Evolutionary conservation across 1,140 invertebrate species (phyloP).

Genomic region (Yoshiicerus persimilis): DNA sequence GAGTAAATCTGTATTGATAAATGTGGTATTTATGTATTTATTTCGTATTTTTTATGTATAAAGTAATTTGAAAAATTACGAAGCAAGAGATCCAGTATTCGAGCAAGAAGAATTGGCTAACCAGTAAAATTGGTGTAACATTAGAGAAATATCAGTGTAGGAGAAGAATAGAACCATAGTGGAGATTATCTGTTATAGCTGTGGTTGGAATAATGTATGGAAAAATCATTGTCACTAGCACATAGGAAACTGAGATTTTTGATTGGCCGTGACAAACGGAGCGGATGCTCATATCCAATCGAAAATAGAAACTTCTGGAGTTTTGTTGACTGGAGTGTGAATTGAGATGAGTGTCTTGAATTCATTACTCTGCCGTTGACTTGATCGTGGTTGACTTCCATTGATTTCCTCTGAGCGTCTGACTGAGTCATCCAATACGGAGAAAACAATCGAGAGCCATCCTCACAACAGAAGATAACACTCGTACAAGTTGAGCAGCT

Average conservation of each 20-base stretch:
- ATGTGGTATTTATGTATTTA: background rate
- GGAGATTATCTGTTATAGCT: too few species aligned
- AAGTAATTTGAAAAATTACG: too few species aligned
- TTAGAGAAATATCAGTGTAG: too few species aligned
- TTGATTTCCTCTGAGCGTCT: background rate
- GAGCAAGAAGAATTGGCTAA: too few species aligned
- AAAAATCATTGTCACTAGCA: background rate
- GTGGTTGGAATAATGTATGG: background rate
- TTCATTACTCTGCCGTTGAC: background rate
- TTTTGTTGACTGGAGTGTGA: background rate
- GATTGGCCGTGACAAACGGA: background rate
- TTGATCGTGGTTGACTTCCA: too few species aligned
- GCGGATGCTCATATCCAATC: conserved; percentile 1
- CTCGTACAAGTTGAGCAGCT: background rate
- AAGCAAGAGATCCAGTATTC: background rate
- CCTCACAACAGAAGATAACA: background rate
- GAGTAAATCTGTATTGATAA: background rate
- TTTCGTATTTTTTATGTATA: background rate
- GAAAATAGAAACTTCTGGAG: background rate
- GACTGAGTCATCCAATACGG: background rate
- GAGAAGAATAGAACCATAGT: too few species aligned
- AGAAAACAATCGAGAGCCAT: background rate
- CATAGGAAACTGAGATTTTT: background rate
- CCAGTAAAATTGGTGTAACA: too few species aligned
- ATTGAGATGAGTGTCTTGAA: background rate